phyloP scores from a whole-genome alignment of 2,797 vertebrate species.

The Etheostoma perlongum region DNA sequence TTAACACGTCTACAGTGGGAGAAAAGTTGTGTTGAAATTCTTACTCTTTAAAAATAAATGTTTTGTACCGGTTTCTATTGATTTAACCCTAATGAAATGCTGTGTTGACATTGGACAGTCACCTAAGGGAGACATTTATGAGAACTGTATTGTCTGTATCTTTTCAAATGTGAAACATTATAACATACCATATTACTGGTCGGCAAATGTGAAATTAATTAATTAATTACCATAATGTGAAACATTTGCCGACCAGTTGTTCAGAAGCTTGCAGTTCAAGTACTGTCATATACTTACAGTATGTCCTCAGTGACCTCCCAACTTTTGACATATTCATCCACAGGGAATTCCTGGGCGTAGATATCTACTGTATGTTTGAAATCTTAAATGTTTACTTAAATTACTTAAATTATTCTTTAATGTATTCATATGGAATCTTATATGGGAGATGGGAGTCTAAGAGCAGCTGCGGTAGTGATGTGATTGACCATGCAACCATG shows the following conservation, averaged over 20 bases:
- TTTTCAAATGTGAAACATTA: slow-evolving; percentile 67
- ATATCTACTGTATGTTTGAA: not conserved
- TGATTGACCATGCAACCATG: too few species aligned
- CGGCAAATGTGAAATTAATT: too few species aligned
- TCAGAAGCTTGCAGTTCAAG: slow-evolving; percentile 73
- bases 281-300: slow-evolving; percentile 67
- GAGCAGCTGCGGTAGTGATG: not conserved
- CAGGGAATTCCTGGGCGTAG: not conserved
- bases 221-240: too few species aligned
- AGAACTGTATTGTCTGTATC: slow-evolving; percentile 59
- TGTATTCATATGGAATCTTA: not conserved
- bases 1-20: slow-evolving; percentile 61
- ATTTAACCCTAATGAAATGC: slow-evolving; percentile 50
- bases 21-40: slow-evolving; percentile 63
- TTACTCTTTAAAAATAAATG: slow-evolving; percentile 43
- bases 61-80: slow-evolving; percentile 33
- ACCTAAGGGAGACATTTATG: slow-evolving; percentile 27
- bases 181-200: too few species aligned
- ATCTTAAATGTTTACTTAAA: not conserved
- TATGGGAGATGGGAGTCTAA: not conserved
- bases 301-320: slow-evolving; percentile 67
- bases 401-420: not conserved
- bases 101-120: slow-evolving; percentile 42
- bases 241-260: slow-evolving; percentile 44
- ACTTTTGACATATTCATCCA: not conserved